Base-by-base conservation (phyloP, 2,888 invertebrate genomes). In the Macrosoma leucophasiata region DNA sequence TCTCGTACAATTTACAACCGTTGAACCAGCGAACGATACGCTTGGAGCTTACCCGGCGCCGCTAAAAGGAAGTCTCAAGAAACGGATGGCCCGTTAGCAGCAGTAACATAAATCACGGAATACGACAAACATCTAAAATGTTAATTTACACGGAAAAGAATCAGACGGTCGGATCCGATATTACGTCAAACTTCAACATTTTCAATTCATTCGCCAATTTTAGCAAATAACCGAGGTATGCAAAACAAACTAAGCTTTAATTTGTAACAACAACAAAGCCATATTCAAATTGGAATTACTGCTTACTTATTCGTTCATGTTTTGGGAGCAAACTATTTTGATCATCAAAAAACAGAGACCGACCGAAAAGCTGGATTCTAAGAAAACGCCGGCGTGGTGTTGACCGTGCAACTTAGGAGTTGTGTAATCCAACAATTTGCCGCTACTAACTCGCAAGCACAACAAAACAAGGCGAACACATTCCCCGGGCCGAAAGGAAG, bases 391-490 rank as follows among this genome's bases (percentile, higher is more conserved):
- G 47, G 58, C 51, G 57, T 59, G 58, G 58, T 78, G 72, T 79
- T 81, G 77, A 76, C 72, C 74, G 61, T 70, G 58, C 64, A 68
- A 76, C 78, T 79, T 77, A 75, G 62, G 63, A 74, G 73, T 78
- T 76, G 70, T 75, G 74, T 77, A 77, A 81, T 77, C 76, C 72
- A 55, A 71, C 74, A 76, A 78, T 77, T 78, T 75, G 74, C 75
- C 72, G 66, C 65, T 69, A 56, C 69, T 75, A 76, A 81, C 77
- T 77, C 72, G 70, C 67, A 76, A 81, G 74, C 75, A 78, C 61
- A 81, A 81, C 79, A 81, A 74, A 77, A 78, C 76, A 76, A 73
- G 61, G 64, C 62, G 71, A 75, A 72, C 78, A 76, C 72, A 75
- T 78, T 76, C 76, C 70, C 73, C 61, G 61, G 58, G 61, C 62